phyloP scores from a whole-genome alignment of 2,888 invertebrate genomes.

The Phoronis australis region DNA sequence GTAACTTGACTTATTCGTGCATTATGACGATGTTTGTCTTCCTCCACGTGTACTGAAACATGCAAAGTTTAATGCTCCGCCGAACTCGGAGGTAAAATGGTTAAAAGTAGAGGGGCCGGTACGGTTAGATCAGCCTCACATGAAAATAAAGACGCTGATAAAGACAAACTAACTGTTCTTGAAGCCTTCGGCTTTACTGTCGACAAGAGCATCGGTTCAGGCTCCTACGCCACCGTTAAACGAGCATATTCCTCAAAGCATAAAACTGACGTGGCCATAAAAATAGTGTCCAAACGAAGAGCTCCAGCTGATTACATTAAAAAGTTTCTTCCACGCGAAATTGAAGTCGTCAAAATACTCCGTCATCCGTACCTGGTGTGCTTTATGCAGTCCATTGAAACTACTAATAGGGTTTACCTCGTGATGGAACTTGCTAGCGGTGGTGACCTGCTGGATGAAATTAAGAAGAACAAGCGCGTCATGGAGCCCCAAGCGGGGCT shows the following conservation, averaged over 20 bases:
- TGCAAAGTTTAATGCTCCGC: no score
- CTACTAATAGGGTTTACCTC: conserved; percentile 42
- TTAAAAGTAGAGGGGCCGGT: no score
- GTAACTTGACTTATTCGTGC: no score
- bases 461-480: conserved; percentile 22
- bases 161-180: conserved; percentile 10
- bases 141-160: no score
- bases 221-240: conserved; percentile 45
- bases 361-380: conserved; percentile 35
- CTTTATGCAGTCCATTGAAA: conserved; percentile 34
- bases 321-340: conserved; percentile 48
- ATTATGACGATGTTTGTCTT: no score
- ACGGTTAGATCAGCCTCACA: no score
- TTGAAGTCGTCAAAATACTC: conserved; percentile 37
- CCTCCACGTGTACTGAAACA: no score
- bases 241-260: conserved; percentile 36
- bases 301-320: conserved; percentile 38
- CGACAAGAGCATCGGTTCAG: conserved; percentile 36
- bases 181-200: conserved; percentile 37
- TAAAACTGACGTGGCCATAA: conserved; percentile 42
- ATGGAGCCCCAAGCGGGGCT: conserved; percentile 28
- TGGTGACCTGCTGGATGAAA: conserved; percentile 38
- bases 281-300: conserved; percentile 42
- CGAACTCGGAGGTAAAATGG: no score
- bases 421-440: conserved; percentile 41